Evolutionary conservation across 1,140 invertebrate species (phyloP).

Genomic region (Augochlora pura): DNA sequence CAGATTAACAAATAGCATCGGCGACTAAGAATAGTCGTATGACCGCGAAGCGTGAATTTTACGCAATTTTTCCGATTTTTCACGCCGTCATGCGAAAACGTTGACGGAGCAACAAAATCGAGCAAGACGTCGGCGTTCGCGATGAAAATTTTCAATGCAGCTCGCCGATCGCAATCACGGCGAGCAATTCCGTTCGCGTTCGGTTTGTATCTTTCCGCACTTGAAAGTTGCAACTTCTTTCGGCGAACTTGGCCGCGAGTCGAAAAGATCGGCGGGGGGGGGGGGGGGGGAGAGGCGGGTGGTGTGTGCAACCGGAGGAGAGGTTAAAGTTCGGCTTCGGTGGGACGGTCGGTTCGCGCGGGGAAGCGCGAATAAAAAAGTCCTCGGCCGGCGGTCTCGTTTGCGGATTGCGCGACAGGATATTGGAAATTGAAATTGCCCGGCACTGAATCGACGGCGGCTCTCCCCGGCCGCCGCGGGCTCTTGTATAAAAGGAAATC

Average conservation of each 20-base stretch:
- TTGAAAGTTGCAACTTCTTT: slow-evolving; percentile 44
- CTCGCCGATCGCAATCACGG: slow-evolving; percentile 15
- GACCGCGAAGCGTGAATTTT: too few species aligned
- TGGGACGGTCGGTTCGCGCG: not conserved
- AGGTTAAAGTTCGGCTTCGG: slow-evolving; percentile 12
- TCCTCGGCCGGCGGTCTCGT: not conserved
- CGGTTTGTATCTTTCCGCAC: not conserved
- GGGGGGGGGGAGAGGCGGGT: not conserved
- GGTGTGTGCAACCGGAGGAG: too few species aligned
- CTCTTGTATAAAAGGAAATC: not conserved
- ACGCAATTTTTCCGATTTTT: too few species aligned
- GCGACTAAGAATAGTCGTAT: too few species aligned
- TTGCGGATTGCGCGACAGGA: slow-evolving; percentile 21
- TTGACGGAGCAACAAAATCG: too few species aligned
- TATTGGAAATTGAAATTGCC: slow-evolving; percentile 40
- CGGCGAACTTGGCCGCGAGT: slow-evolving; percentile 5
- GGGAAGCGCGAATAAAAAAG: slow-evolving; percentile 11
- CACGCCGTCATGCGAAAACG: too few species aligned
- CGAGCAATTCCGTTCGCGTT: not conserved
- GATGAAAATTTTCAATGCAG: not conserved
- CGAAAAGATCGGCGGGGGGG: too few species aligned
- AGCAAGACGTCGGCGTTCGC: too few species aligned
- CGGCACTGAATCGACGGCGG: not conserved
- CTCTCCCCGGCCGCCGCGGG: not conserved
- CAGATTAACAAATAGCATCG: too few species aligned